A percentile compares a stretch with the other conserved stretches of the same genome.
Evolutionary conservation across 2,888 invertebrate species (phyloP).

Genomic region (Fragum whitleyi): DNA sequence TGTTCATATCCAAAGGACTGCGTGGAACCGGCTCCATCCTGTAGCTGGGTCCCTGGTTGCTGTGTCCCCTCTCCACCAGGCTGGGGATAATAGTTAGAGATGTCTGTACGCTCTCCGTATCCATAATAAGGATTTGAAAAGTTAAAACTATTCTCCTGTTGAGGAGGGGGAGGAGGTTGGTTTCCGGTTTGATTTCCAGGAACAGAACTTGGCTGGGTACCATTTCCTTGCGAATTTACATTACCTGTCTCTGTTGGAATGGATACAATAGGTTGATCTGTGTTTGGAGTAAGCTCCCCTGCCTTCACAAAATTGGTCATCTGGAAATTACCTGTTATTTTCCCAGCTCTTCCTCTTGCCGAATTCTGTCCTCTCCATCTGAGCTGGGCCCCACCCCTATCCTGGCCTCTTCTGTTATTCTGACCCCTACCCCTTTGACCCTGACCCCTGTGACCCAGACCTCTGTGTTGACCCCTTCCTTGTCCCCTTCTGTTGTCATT

Average conservation of each 20-base stretch:
- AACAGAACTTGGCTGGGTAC: not conserved
- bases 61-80: not conserved
- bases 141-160: not conserved
- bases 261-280: not conserved
- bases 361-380: not conserved
- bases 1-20: not conserved
- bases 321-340: conserved; percentile 84
- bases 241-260: not conserved
- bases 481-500: not conserved
- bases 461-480: not conserved
- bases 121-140: conserved; percentile 41
- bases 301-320: conserved; percentile 73
- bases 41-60: not conserved
- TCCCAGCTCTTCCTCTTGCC: not conserved
- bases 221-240: not conserved
- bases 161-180: not conserved
- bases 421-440: conserved; percentile 84
- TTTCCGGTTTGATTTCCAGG: not conserved
- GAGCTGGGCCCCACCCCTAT: not conserved
- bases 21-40: not conserved
- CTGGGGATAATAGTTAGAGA: conserved; percentile 23
- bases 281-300: not conserved
- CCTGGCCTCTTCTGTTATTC: conserved; percentile 16
- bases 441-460: conserved; percentile 87
- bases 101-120: conserved; percentile 46